A percentile compares a stretch with the other conserved stretches of the same genome.
phyloP scores from a whole-genome alignment of 2,888 invertebrate genomes.

The Tenthredo notha region DNA sequence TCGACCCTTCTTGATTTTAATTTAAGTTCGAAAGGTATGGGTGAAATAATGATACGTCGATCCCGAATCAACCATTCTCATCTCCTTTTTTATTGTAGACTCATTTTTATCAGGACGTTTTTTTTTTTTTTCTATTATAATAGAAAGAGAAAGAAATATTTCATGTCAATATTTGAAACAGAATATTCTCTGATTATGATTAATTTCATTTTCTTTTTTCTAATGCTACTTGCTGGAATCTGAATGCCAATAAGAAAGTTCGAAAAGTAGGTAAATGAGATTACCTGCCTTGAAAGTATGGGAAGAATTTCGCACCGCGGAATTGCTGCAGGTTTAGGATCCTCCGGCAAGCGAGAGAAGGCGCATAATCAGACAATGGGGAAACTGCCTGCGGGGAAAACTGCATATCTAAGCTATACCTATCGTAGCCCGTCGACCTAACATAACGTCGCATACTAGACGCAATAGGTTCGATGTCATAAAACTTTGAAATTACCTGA shows the following conservation, averaged over 20 bases:
- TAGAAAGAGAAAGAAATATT: not conserved
- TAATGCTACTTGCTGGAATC: not conserved
- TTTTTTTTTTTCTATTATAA: not conserved
- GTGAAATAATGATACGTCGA: not conserved
- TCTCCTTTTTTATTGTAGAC: not conserved
- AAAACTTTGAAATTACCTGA: constrained; percentile 47
- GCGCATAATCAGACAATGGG: constrained; percentile 39
- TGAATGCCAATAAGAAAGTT: not conserved
- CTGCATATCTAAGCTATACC: constrained; percentile 19
- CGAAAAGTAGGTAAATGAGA: not conserved
- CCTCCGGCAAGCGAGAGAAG: not conserved
- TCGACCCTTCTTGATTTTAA: not conserved
- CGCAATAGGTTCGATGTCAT: constrained; percentile 42
- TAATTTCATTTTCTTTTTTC: not conserved
- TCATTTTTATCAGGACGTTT: not conserved
- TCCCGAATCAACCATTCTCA: not conserved
- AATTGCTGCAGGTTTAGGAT: constrained; percentile 25
- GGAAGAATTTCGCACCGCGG: constrained; percentile 38
- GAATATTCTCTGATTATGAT: not conserved
- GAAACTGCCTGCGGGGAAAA: constrained; percentile 33
- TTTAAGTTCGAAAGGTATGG: not conserved
- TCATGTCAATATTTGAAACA: not conserved
- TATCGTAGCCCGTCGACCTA: not conserved
- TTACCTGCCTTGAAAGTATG: constrained; percentile 23
- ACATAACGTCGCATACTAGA: constrained; percentile 20